These are phyloP conservation scores for Drosophila tani DNA, from an alignment of 1,140 invertebrate genomes.

Conservation along the genomic window DNA sequence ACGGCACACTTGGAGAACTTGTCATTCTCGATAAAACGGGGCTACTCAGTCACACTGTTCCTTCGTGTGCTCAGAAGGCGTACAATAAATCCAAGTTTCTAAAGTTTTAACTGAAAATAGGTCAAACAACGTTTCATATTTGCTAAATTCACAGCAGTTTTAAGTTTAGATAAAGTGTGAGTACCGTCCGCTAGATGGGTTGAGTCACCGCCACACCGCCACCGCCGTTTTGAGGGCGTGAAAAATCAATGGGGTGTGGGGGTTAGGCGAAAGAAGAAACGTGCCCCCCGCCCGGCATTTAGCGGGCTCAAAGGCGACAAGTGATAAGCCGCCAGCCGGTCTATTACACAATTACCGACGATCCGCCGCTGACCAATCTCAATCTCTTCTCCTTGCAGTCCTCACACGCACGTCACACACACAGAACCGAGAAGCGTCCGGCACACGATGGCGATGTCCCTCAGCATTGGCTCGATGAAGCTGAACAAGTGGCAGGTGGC, in stretches of 20 bases:
- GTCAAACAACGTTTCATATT: constrained; percentile 46
- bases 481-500: constrained; percentile 86
- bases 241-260: constrained; percentile 68
- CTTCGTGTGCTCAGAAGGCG: constrained; percentile 37
- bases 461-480: constrained; percentile 69
- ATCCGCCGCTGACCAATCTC: constrained; percentile 1
- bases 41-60: constrained; percentile 15
- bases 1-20: neutral
- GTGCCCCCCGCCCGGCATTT: constrained; percentile 52
- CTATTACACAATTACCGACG: constrained; percentile 67
- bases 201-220: neutral
- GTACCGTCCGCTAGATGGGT: constrained; percentile 5
- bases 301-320: constrained; percentile 34
- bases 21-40: neutral
- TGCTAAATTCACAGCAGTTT: constrained; percentile 74
- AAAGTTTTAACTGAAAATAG: constrained; percentile 59
- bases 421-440: constrained; percentile 22
- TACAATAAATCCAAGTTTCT: constrained; percentile 37
- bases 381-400: constrained; percentile 47
- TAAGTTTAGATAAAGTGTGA: constrained; percentile 59
- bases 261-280: constrained; percentile 36
- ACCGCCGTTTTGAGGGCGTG: constrained; percentile 9
- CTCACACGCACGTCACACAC: constrained; percentile 15
- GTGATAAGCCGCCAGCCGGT: constrained; percentile 56
- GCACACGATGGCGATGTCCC: constrained; percentile 64